These are phyloP conservation scores for Orientallactaga bullata DNA, from an alignment of 2,113 vertebrate species.

Conservation along the genomic window DNA sequence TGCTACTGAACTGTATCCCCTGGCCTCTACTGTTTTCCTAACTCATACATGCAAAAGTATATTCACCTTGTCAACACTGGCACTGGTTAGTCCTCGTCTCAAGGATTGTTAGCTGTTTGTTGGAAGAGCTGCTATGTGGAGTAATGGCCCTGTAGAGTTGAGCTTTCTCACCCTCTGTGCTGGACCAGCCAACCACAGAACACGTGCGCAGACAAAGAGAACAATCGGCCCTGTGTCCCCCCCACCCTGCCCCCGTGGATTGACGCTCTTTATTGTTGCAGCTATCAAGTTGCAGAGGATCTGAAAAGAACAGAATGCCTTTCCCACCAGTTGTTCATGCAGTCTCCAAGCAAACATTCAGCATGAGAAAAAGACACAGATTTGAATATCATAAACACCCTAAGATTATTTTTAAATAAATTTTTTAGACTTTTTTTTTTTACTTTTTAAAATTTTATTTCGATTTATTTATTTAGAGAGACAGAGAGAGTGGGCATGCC, in stretches of 20 bases:
- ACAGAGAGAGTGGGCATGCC: too few species aligned
- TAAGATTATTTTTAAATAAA: neutral
- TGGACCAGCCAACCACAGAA: neutral
- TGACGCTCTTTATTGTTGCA: neutral
- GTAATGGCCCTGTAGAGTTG: neutral
- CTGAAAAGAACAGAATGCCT: constrained; percentile 24
- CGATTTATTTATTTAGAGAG: too few species aligned
- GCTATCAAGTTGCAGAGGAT: constrained; percentile 52
- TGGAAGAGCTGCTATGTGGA: neutral
- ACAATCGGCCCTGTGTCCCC: neutral
- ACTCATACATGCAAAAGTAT: constrained; percentile 1
- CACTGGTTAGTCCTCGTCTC: neutral
- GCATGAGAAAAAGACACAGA: constrained; percentile 23
- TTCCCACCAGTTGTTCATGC: neutral
- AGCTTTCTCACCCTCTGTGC: neutral
- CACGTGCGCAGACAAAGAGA: neutral
- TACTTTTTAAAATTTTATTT: too few species aligned
- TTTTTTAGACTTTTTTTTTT: too few species aligned
- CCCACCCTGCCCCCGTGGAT: neutral
- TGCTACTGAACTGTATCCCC: neutral
- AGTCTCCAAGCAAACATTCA: constrained; percentile 13
- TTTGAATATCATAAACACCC: neutral
- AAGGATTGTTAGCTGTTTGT: neutral
- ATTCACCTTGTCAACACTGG: neutral
- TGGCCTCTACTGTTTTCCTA: neutral